These are phyloP conservation scores for Baryphthengus martii DNA, from an alignment of 2,113 vertebrate species.

Conservation along the genomic window DNA sequence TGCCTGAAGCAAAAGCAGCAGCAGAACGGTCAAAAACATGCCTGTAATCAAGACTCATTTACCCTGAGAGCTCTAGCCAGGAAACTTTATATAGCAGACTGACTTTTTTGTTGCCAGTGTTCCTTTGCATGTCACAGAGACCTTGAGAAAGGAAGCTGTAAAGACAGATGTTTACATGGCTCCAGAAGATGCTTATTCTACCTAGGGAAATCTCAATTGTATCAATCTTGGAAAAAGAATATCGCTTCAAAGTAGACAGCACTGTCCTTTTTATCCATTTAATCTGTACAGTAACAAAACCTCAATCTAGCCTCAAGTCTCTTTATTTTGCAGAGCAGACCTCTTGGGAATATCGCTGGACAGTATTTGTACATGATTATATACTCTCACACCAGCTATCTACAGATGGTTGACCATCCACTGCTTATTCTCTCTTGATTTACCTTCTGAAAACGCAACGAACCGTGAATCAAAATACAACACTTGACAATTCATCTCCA, in stretches of 20 bases:
- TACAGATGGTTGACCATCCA: not conserved
- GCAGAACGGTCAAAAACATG: not conserved
- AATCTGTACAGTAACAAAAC: not conserved
- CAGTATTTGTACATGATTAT: not conserved
- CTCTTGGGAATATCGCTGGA: not conserved
- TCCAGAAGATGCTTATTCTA: not conserved
- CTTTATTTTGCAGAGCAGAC: not conserved
- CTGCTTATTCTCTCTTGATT: not conserved
- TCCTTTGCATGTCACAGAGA: conserved; percentile 23
- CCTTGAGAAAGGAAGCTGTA: conserved; percentile 30
- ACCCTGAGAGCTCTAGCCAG: conserved; percentile 5
- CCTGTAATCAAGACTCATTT: conserved; percentile 40
- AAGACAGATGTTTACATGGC: not conserved
- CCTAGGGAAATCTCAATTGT: not conserved
- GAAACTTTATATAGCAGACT: conserved; percentile 30
- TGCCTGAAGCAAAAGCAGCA: conserved; percentile 43
- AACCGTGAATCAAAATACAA: not conserved
- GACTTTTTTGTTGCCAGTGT: not conserved
- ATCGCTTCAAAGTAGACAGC: not conserved
- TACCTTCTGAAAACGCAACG: not conserved
- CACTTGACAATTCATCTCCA: not conserved
- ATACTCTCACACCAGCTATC: not conserved
- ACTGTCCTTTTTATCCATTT: not conserved
- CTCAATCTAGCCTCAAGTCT: not conserved
- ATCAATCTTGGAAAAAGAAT: not conserved